Evolutionary conservation across 2,888 invertebrate species (phyloP).

Genomic region (Magallana nippona): DNA sequence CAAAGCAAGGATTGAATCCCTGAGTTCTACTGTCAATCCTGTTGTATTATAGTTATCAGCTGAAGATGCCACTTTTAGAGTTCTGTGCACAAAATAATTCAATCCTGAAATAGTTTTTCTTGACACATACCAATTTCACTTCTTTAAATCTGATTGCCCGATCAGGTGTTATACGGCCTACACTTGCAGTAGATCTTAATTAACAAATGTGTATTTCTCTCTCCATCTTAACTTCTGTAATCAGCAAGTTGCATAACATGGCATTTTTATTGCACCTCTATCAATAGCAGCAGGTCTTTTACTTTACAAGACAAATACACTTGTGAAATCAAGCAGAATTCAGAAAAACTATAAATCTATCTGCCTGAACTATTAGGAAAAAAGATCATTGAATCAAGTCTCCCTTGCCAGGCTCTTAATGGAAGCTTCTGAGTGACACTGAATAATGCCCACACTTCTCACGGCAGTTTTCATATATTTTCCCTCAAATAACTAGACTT

Average conservation of each 20-base stretch:
- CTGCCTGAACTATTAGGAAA: constrained; percentile 22
- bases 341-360: background rate
- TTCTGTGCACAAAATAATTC: too few species aligned
- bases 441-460: background rate
- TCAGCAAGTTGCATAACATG: constrained; percentile 22
- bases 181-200: constrained; percentile 6
- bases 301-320: background rate
- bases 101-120: too few species aligned
- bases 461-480: constrained; percentile 27
- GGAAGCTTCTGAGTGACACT: background rate
- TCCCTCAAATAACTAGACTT: background rate
- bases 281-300: constrained; percentile 9
- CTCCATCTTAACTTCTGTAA: background rate
- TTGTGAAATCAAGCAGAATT: constrained; percentile 21
- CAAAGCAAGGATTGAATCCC: too few species aligned
- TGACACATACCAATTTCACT: too few species aligned
- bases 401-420: constrained; percentile 1
- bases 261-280: constrained; percentile 26
- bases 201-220: constrained; percentile 5
- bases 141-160: too few species aligned
- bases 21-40: too few species aligned
- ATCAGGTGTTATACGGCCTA: too few species aligned
- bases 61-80: too few species aligned
- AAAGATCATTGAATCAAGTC: background rate
- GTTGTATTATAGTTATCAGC: too few species aligned